Base-by-base conservation (phyloP, 2,113 vertebrate genomes). In the Tretioscincus oriximinensis region DNA sequence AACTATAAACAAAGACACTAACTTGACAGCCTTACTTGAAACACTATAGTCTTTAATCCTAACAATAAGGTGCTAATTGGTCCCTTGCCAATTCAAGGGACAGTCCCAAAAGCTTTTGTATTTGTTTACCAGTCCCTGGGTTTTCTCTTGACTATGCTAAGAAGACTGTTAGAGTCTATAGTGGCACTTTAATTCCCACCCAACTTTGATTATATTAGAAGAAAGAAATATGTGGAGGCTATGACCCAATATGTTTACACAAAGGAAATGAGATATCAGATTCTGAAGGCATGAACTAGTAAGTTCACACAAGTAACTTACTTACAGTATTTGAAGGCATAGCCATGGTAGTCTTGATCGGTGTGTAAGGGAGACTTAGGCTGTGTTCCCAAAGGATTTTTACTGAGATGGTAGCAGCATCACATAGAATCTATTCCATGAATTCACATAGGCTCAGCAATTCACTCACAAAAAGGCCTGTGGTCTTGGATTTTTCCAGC, bases 61-160 rank as follows among this genome's bases (percentile, higher is more conserved):
- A 73, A 86, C 90, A 94, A 91, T 74, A 88, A 92, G 88, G 93
- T 93, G 93, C 90, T 94, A 95, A 95, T 90, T 87, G 88, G 88
- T 84, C 91, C 93, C 90, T 87, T 87, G 92, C 80, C 76, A 88
- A 90, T 90, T 80, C 88, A 88, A 90, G 60, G 71, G 58, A 22
- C 75, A 87, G 73, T 80, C 78, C 88, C 84, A 91, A 91, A 77
- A 78, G 60, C 81, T 82, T 63, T 80, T 86, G 0, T 64, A 54
- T 89, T 93, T 92, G 85, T 91, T 93, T 91, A 90, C 86, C 72
- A 68, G 76, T 1, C 7, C 0, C 28, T 79, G 75, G 77, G 89
- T 88, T 92, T 92, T 91, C 82, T 85, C 81, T 69, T 86, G n/a
- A 79, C 82, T 60, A 76, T 78, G 86, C 71, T 84, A 91, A 87